Percentiles rank a stretch among this genome's conserved stretches.
These are phyloP conservation scores for Desmophyllum pertusum DNA, from an alignment of 92 coral and sea anemone species.

Conservation along the genomic window DNA sequence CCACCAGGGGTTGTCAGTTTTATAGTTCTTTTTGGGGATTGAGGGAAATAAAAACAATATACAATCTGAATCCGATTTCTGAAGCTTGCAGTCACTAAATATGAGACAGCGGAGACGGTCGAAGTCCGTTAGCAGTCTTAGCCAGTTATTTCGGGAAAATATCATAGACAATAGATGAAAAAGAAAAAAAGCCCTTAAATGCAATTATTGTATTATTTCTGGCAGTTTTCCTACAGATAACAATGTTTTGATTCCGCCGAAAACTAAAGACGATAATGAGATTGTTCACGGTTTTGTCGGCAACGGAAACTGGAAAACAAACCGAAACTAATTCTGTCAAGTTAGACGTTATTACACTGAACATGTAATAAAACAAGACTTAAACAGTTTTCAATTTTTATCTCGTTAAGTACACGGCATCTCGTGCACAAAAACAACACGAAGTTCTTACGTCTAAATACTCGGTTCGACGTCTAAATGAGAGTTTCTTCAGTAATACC, in stretches of 20 bases:
- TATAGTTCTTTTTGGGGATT: neutral
- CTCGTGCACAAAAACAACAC: neutral
- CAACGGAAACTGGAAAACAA: constrained; percentile 3
- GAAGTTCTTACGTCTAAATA: neutral
- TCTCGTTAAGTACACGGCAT: constrained; percentile 19
- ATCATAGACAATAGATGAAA: neutral
- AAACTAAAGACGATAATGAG: constrained; percentile 15
- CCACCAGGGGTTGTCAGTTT: neutral
- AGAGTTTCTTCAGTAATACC: neutral
- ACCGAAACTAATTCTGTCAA: neutral
- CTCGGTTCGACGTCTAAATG: neutral
- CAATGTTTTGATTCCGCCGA: constrained; percentile 32
- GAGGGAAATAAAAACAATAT: neutral
- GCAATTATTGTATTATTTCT: constrained; percentile 17
- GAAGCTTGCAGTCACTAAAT: neutral
- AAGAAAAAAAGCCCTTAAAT: neutral
- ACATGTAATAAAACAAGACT: constrained; percentile 24
- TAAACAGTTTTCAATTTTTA: constrained; percentile 11
- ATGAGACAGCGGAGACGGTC: neutral
- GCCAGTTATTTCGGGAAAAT: neutral
- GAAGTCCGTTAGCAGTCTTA: neutral
- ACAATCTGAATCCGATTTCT: constrained; percentile 17
- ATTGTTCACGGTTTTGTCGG: constrained; percentile 18
- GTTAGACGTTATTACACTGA: neutral
- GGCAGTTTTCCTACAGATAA: constrained; percentile 6